A percentile compares a stretch with the other conserved stretches of the same genome.
These are phyloP conservation scores for Accipiter virgatus DNA, from an alignment of 2,113 vertebrate genomes.

Conservation along the genomic window DNA sequence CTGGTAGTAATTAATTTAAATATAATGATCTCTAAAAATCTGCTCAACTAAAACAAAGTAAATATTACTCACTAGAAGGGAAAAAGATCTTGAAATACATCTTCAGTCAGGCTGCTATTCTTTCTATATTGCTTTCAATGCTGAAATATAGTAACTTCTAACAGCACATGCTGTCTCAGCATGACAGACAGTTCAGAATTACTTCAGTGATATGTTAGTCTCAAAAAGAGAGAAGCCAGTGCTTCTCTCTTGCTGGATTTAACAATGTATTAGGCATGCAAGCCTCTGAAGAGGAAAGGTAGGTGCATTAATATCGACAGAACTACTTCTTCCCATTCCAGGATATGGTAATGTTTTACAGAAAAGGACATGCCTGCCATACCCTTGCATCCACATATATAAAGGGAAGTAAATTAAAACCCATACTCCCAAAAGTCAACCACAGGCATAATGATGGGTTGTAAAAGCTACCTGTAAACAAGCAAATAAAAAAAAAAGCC, in stretches of 20 bases:
- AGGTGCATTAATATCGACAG: neutral
- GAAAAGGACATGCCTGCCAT: rapidly evolving
- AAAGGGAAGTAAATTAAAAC: conserved; percentile 29
- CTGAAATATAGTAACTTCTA: neutral
- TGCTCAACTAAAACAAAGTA: neutral
- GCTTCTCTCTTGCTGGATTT: neutral
- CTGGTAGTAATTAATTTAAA: neutral
- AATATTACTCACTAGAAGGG: neutral
- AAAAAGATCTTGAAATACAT: neutral
- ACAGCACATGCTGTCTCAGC: neutral
- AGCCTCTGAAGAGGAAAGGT: neutral
- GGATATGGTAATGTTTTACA: neutral
- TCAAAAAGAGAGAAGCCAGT: neutral
- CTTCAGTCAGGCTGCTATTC: neutral
- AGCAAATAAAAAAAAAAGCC: conserved; percentile 40
- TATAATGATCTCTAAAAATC: neutral
- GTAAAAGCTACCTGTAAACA: conserved; percentile 23
- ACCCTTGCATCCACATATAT: neutral
- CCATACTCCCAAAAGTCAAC: neutral
- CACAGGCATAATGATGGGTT: neutral
- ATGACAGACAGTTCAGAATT: neutral
- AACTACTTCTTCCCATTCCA: neutral
- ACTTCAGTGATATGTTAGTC: neutral
- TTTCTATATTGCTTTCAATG: neutral
- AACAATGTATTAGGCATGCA: neutral